A percentile compares a stretch with the other conserved stretches of the same genome.
These are phyloP conservation scores for Sternarchorhynchus goeldii DNA, from an alignment of 2,797 vertebrate species.

Conservation along the genomic window DNA sequence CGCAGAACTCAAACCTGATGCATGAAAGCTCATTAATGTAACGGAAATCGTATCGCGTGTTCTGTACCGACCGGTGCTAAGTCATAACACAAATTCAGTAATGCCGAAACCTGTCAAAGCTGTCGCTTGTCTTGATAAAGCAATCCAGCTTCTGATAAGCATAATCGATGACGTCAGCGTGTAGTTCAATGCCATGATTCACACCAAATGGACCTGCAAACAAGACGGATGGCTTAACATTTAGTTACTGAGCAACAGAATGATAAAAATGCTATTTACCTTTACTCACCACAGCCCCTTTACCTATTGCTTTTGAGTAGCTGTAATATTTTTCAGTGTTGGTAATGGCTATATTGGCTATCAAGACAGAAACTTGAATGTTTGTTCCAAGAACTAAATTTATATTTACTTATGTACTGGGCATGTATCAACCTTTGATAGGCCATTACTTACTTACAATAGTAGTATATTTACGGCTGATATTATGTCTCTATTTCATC, in stretches of 20 bases:
- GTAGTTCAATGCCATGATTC: conserved; percentile 87
- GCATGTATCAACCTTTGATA: no score
- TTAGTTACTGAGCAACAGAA: neutral
- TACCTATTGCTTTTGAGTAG: neutral
- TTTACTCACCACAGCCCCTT: neutral
- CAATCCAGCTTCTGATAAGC: conserved; percentile 85
- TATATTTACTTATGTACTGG: no score
- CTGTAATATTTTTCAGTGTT: no score
- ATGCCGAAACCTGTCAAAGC: conserved; percentile 81
- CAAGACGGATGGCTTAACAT: neutral
- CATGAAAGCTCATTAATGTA: neutral
- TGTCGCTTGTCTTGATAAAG: conserved; percentile 85
- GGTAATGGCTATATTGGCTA: no score
- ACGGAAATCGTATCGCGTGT: neutral
- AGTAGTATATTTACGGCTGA: neutral
- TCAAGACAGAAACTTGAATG: neutral
- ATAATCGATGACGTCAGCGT: conserved; percentile 84
- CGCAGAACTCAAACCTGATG: conserved; percentile 86
- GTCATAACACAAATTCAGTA: neutral
- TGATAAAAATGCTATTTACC: conserved; percentile 1
- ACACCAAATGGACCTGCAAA: conserved; percentile 83
- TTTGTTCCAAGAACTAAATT: no score
- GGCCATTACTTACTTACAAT: neutral
- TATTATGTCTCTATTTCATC: no score
- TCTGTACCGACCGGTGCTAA: no score